These are phyloP conservation scores for Caenorhabditis sp. DNA, from an alignment of 2,888 invertebrate genomes.

Conservation along the genomic window DNA sequence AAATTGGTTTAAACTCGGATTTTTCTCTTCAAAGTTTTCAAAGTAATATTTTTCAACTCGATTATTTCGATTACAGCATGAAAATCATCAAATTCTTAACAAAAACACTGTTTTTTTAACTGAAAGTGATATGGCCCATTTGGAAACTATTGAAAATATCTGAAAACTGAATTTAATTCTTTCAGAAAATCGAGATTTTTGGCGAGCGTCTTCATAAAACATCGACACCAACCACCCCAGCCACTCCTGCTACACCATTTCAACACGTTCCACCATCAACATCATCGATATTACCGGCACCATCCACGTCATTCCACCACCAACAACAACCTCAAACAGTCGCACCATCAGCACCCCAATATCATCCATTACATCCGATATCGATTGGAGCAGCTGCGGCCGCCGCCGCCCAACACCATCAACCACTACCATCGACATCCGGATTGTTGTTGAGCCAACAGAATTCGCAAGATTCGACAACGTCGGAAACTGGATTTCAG, in stretches of 20 bases:
- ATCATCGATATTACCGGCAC: conserved; percentile 10
- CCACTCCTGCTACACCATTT: not conserved
- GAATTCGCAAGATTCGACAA: too few species aligned
- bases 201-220: not conserved
- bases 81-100: too few species aligned
- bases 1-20: too few species aligned
- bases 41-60: too few species aligned
- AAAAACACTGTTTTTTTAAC: too few species aligned
- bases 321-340: too few species aligned
- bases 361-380: conserved; percentile 9
- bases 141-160: too few species aligned
- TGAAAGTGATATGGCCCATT: too few species aligned
- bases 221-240: not conserved
- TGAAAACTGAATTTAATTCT: not conserved
- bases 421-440: conserved; percentile 7
- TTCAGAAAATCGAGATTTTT: not conserved
- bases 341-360: not conserved
- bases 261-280: conserved; percentile 3
- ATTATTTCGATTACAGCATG: too few species aligned
- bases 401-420: conserved; percentile 9
- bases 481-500: too few species aligned
- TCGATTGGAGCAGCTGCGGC: not conserved
- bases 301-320: not conserved
- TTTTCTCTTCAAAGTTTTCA: too few species aligned
- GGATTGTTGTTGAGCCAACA: not conserved